Conservation (phyloP, 64 coral and sea anemone genomes). For the Montipora cactus region DNA sequence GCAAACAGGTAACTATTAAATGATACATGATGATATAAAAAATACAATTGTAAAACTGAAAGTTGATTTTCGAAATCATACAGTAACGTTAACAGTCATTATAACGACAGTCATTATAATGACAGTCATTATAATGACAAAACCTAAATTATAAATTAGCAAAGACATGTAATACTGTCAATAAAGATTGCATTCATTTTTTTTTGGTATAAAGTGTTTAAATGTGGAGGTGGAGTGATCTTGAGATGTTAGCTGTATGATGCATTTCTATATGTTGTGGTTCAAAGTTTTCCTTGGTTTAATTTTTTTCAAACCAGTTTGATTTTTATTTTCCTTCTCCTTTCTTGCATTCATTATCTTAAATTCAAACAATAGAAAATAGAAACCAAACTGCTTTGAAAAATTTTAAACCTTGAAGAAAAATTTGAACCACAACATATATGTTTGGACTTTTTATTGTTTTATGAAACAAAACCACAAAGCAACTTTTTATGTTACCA, state of each 20-base stretch:
- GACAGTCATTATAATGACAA: background rate
- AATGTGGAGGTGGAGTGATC: background rate
- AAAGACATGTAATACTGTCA: constrained; percentile 20
- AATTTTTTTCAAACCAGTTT: background rate
- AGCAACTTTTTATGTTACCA: constrained; percentile 6
- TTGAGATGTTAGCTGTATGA: constrained; percentile 4
- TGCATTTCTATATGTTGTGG: constrained; percentile 1
- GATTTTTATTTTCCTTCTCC: background rate
- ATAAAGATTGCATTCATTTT: constrained; percentile 5
- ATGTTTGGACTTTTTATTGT: constrained; percentile 21
- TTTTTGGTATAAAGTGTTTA: background rate
- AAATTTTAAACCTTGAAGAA: constrained; percentile 3
- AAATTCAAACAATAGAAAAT: constrained; percentile 9
- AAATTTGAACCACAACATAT: constrained; percentile 4
- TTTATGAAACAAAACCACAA: constrained; percentile 12
- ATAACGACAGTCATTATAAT: background rate
- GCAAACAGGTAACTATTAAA: constrained; percentile 38
- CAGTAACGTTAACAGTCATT: background rate
- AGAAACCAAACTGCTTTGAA: constrained; percentile 2
- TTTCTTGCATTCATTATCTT: background rate
- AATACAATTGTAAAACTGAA: constrained; percentile 16
- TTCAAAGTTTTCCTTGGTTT: background rate
- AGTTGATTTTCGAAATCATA: constrained; percentile 23
- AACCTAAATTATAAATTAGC: constrained; percentile 24
- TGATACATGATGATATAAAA: background rate